These are phyloP conservation scores for Eulemur rubriventer DNA, from an alignment of 2,797 vertebrate species.

Conservation along the genomic window DNA sequence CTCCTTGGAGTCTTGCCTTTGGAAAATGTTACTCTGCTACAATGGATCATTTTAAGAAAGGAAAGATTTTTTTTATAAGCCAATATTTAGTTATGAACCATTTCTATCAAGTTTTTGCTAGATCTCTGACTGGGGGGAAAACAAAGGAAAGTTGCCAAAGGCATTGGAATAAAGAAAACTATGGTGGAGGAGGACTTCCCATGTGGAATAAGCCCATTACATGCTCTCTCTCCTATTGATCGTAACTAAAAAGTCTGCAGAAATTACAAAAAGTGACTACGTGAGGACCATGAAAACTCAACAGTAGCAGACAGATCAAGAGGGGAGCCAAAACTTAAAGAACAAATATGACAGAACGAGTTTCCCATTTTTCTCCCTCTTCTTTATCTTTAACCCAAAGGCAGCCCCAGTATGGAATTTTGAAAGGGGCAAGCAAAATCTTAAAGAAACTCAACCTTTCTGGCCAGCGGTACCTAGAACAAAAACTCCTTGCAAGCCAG, in stretches of 20 bases:
- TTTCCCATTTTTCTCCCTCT: background rate
- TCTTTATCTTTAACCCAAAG: background rate
- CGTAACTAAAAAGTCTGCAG: background rate
- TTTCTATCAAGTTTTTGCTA: conserved; percentile 35
- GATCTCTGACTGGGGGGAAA: background rate
- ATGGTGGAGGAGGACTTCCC: background rate
- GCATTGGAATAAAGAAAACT: background rate
- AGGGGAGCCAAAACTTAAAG: background rate
- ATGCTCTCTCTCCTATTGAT: background rate
- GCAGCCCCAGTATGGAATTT: background rate
- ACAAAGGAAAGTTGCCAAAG: background rate
- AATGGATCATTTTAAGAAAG: conserved; percentile 60
- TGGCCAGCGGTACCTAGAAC: background rate
- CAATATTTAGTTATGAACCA: conserved; percentile 59
- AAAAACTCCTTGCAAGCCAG: background rate
- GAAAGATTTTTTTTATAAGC: conserved; percentile 42
- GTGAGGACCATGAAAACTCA: background rate
- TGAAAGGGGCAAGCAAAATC: background rate
- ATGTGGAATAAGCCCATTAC: accelerated
- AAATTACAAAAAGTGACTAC: background rate
- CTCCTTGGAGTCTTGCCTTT: conserved; percentile 64
- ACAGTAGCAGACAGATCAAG: background rate
- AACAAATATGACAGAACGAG: background rate
- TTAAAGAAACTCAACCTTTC: background rate
- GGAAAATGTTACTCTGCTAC: conserved; percentile 47